Percentiles rank a stretch among this genome's conserved stretches.
These are phyloP conservation scores for Altica lythri DNA, from an alignment of 2,888 invertebrate species.

Conservation along the genomic window DNA sequence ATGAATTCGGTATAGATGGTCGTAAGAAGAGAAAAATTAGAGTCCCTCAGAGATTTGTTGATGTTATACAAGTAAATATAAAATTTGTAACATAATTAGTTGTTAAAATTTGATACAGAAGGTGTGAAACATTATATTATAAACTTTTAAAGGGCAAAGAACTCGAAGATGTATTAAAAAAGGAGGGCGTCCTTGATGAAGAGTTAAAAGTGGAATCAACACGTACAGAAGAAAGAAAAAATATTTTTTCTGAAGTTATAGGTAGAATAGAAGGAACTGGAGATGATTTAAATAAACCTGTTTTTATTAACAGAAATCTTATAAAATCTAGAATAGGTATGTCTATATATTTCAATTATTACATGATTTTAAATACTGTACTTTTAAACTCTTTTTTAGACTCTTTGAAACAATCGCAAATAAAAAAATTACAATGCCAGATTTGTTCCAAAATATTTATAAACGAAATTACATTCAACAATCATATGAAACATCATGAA, in stretches of 20 bases:
- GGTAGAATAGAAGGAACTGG: slow-evolving; percentile 69
- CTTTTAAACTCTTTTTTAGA: too few relatives aligned
- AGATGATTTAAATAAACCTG: slow-evolving; percentile 52
- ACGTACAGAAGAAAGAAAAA: slow-evolving; percentile 19
- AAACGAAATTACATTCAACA: slow-evolving; percentile 58
- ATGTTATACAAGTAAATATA: slow-evolving; percentile 63
- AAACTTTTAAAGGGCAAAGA: slow-evolving; percentile 71
- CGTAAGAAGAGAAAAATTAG: slow-evolving; percentile 67
- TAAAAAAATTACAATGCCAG: slow-evolving; percentile 57
- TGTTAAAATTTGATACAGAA: slow-evolving; percentile 2
- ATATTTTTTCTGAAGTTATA: slow-evolving; percentile 64
- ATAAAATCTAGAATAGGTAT: slow-evolving; percentile 44
- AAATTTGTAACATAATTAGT: not conserved
- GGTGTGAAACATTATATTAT: too few relatives aligned
- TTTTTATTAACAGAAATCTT: slow-evolving; percentile 61
- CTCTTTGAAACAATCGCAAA: too few relatives aligned
- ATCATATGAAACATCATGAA: slow-evolving; percentile 67
- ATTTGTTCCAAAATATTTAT: slow-evolving; percentile 61
- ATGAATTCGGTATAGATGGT: slow-evolving; percentile 51
- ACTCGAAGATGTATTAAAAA: slow-evolving; percentile 72
- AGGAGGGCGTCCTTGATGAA: slow-evolving; percentile 71
- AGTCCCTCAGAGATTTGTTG: slow-evolving; percentile 66
- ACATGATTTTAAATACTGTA: too few relatives aligned
- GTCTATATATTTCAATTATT: too few relatives aligned
- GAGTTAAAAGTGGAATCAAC: slow-evolving; percentile 34